Percentiles rank a stretch among this genome's conserved stretches.
Evolutionary conservation across 2,888 invertebrate genomes (phyloP).

Genomic region (Eristalis pertinax): DNA sequence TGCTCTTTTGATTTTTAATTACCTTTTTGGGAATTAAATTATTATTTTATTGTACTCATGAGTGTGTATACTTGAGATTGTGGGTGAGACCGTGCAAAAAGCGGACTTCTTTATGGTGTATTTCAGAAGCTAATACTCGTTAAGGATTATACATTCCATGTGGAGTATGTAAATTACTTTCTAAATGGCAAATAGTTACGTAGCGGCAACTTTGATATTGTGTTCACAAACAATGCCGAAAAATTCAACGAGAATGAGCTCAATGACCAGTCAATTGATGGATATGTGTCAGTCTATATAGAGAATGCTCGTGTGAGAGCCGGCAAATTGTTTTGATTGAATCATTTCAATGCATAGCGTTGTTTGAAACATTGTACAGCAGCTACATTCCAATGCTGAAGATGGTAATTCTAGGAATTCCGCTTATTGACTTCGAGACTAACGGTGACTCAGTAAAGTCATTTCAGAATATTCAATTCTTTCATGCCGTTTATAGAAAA

Average conservation of each 20-base stretch:
- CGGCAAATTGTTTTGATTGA: neutral
- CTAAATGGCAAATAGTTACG: constrained; percentile 29
- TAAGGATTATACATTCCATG: constrained; percentile 51
- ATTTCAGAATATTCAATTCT: too few relatives aligned
- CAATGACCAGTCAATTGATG: neutral
- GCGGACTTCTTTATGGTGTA: constrained; percentile 59
- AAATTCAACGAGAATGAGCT: neutral
- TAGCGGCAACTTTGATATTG: constrained; percentile 33
- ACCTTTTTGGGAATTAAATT: constrained; percentile 67
- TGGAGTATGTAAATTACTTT: constrained; percentile 42
- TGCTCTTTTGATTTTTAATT: constrained; percentile 33
- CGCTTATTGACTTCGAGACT: neutral
- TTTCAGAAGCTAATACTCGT: constrained; percentile 58
- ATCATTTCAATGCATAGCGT: neutral
- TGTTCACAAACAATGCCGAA: neutral
- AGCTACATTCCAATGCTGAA: neutral
- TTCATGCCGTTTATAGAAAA: too few relatives aligned
- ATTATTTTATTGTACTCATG: constrained; percentile 41
- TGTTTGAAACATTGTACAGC: neutral
- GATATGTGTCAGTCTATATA: neutral
- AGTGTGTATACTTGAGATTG: constrained; percentile 53
- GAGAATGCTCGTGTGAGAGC: neutral
- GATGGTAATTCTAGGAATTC: neutral
- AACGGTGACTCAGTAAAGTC: neutral
- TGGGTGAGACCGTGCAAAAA: constrained; percentile 64